These are phyloP conservation scores for Cydia fagiglandana DNA, from an alignment of 1,140 invertebrate genomes.

Conservation along the genomic window DNA sequence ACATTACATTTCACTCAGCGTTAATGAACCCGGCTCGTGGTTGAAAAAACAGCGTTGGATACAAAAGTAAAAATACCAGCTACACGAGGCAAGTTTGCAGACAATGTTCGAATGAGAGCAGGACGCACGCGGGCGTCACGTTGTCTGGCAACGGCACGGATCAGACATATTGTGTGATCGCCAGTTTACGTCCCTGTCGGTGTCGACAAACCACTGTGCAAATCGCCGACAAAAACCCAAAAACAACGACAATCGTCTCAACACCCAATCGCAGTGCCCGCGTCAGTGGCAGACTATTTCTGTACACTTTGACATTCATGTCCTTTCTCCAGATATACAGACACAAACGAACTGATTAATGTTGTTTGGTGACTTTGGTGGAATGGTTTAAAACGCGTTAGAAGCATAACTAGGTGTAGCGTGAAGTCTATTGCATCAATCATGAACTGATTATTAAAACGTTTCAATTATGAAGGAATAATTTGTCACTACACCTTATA, in stretches of 20 bases:
- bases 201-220: constrained; percentile 21
- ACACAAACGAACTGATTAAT: constrained; percentile 39
- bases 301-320: constrained; percentile 43
- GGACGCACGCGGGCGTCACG: constrained; percentile 17
- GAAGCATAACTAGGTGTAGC: constrained; percentile 38
- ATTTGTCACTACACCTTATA: too few species aligned
- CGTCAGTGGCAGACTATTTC: constrained; percentile 70
- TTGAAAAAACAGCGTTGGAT: background rate
- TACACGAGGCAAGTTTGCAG: background rate
- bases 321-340: constrained; percentile 69
- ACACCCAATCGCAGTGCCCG: constrained; percentile 43
- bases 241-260: constrained; percentile 36
- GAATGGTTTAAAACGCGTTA: constrained; percentile 37
- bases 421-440: constrained; percentile 37
- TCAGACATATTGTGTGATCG: constrained; percentile 20
- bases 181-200: background rate
- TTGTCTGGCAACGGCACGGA: constrained; percentile 10
- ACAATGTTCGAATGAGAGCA: constrained; percentile 13
- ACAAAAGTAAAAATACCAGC: background rate
- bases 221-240: constrained; percentile 31
- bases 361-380: constrained; percentile 38
- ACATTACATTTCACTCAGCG: too few species aligned
- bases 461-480: background rate
- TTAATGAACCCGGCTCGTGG: too few species aligned
- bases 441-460: background rate